These are phyloP conservation scores for Phycodurus eques DNA, from an alignment of 2,113 vertebrate species.

Conservation along the genomic window DNA sequence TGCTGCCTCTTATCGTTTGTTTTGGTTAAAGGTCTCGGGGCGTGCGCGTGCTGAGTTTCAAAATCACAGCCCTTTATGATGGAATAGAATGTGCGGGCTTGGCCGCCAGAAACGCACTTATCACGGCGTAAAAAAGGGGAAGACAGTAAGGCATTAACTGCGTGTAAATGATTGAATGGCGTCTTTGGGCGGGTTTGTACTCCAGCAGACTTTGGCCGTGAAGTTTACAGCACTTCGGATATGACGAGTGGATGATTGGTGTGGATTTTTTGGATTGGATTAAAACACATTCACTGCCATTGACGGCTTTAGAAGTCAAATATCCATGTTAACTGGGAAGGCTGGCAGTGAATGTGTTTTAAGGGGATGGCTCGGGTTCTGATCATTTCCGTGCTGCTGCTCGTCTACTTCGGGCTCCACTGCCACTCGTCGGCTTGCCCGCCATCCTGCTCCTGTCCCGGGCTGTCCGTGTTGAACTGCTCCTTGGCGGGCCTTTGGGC, in stretches of 20 bases:
- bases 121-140: constrained; percentile 4
- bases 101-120: constrained; percentile 16
- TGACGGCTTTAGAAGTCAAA: too few species aligned
- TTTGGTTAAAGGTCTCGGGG: constrained; percentile 4
- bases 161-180: constrained; percentile 63
- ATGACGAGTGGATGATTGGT: background rate
- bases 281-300: too few species aligned
- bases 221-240: background rate
- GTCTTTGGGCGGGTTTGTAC: constrained; percentile 22
- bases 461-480: constrained; percentile 61
- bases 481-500: constrained; percentile 59
- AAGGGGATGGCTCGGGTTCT: background rate
- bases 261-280: background rate
- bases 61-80: constrained; percentile 27
- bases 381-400: constrained; percentile 31
- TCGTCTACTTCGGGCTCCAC: constrained; percentile 36
- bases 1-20: constrained; percentile 27
- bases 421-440: constrained; percentile 53
- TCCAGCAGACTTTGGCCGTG: constrained; percentile 69
- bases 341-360: background rate
- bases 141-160: constrained; percentile 73
- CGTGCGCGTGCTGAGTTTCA: constrained; percentile 4
- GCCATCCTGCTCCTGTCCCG: constrained; percentile 58
- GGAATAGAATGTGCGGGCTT: constrained; percentile 36
- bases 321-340: too few species aligned